phyloP scores from a whole-genome alignment of 2,888 invertebrate species.

The Cataglyphis livida region DNA sequence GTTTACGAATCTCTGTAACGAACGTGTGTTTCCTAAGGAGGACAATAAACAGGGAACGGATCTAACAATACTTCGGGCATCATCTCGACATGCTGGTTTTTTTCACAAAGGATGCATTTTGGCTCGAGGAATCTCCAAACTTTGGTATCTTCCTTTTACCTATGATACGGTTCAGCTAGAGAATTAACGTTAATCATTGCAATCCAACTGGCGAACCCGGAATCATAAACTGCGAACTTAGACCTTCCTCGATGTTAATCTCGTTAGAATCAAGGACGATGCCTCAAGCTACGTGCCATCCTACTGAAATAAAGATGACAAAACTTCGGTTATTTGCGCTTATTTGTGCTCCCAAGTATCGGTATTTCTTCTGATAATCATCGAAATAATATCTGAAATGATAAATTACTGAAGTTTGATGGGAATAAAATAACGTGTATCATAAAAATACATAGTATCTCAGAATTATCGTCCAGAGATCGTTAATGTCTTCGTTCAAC shows the following conservation, averaged over 20 bases:
- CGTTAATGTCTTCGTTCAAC: constrained; percentile 16
- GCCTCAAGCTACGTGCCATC: constrained; percentile 5
- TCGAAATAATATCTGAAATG: constrained; percentile 6
- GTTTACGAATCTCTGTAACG: background rate
- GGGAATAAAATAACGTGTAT: background rate
- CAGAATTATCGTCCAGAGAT: constrained; percentile 15
- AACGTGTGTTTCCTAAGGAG: constrained; percentile 10
- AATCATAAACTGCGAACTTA: constrained; percentile 43
- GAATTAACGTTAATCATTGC: background rate
- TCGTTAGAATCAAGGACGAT: background rate
- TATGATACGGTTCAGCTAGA: background rate
- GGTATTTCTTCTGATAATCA: constrained; percentile 2
- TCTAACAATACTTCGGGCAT: background rate
- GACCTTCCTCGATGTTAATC: constrained; percentile 22
- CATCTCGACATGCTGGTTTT: background rate
- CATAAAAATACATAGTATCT: background rate
- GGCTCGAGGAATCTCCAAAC: constrained; percentile 24
- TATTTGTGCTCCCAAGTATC: background rate
- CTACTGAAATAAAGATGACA: constrained; percentile 37
- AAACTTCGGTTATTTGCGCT: background rate
- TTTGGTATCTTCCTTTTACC: constrained; percentile 27
- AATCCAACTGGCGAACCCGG: background rate
- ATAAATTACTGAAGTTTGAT: background rate
- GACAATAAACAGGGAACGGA: constrained; percentile 34
- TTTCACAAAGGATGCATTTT: background rate